Evolutionary conservation across 2,113 vertebrate genomes (phyloP), one percentile per base, ranked within the genome.

Genomic region (Fukomys damarensis): DNA sequence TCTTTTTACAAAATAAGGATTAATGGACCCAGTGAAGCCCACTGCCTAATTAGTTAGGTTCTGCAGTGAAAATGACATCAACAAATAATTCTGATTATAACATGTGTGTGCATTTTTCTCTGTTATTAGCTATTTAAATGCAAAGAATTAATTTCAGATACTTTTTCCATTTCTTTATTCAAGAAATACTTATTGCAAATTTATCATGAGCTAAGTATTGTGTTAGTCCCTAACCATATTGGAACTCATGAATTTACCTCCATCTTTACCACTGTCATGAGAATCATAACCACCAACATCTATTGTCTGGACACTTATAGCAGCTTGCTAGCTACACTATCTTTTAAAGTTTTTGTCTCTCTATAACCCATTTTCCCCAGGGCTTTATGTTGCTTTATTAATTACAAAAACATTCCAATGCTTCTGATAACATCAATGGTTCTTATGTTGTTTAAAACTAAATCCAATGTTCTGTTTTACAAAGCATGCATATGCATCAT

Each of bases 91-190:
- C 56, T 93, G 41, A 41, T 58, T 68, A 81, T 54, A 85, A 81
- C 56, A 3, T 86, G 58, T 24, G 1, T 35, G 2, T 52, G 16
- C 14, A 13, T 43, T 24, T 92, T 22, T 52, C n/a, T 85, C 52
- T 8, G 58, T 79, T 66, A 79, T 84, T 4, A 49, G 19, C 10
- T 76, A 56, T 22, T 35, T 63, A 38, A 95, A 10, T 32, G 19
- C 19, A 97, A 93, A 63, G 3, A 52, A 70, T 65, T 94, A 9
- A 74, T 74, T 76, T 97, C 68, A 77, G 38, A 74, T 84, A 77
- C 16, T 68, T 94, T 41, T 17, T 2, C n/a, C 26, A 52, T 81
- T 68, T 43, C 28, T 66, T 92, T 58, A 76, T 84, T 88, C 5
- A 79, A 79, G 7, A 54, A 46, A 30, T 90, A 32, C 20, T 74